Conservation (phyloP, 2,888 invertebrate genomes). For the Campoletis raptor region DNA sequence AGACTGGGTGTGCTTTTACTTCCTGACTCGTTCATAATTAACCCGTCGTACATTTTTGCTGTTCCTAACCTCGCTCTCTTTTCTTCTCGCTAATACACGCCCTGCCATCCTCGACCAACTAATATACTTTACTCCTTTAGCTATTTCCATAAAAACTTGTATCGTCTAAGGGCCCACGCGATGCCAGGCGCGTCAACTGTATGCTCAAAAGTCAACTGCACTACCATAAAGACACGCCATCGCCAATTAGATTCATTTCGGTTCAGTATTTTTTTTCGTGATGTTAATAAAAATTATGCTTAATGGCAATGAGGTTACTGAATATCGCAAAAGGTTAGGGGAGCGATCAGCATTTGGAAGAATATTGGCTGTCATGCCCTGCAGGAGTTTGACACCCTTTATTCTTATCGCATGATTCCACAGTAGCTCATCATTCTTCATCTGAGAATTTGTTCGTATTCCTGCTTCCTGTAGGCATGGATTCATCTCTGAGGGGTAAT, state of each 20-base stretch:
- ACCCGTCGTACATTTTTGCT: slow-evolving; percentile 54
- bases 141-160: slow-evolving; percentile 53
- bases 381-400: neutral
- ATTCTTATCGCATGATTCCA: neutral
- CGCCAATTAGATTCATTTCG: slow-evolving; percentile 41
- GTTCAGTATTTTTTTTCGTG: neutral
- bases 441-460: neutral
- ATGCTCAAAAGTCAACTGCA: slow-evolving; percentile 4
- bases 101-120: slow-evolving; percentile 23
- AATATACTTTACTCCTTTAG: slow-evolving; percentile 54
- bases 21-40: slow-evolving; percentile 63
- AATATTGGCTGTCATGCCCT: neutral
- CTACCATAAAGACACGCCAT: slow-evolving; percentile 32
- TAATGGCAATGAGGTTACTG: neutral
- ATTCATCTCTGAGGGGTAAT: neutral
- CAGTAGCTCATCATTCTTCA: neutral
- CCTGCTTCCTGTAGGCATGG: neutral
- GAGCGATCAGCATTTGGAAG: neutral
- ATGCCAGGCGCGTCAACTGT: neutral
- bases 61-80: slow-evolving; percentile 42
- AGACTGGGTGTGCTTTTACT: slow-evolving; percentile 41
- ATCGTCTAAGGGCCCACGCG: slow-evolving; percentile 1
- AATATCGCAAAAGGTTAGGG: neutral
- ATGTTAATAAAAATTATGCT: neutral
- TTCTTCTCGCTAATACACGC: slow-evolving; percentile 12